phyloP scores from a whole-genome alignment of 92 coral and sea anemone species.

The Epizoanthus rinbou region DNA sequence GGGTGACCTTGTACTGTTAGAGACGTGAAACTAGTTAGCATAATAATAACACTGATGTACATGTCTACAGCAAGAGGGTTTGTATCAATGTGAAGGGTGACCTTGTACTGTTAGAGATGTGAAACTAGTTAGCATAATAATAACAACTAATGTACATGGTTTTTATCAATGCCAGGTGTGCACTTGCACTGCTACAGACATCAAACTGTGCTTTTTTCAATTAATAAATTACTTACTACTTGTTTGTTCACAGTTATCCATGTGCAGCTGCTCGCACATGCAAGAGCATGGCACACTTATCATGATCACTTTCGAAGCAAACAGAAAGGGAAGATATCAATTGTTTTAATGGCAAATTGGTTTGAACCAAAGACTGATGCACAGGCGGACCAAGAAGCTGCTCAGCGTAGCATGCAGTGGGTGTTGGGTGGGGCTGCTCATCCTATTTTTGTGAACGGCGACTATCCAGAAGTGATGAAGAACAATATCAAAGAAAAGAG shows the following conservation, averaged over 20 bases:
- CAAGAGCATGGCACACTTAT: slow-evolving; percentile 39
- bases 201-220: too few relatives aligned
- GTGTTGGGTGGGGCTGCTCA: slow-evolving; percentile 32
- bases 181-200: too few relatives aligned
- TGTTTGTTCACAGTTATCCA: slow-evolving; percentile 7
- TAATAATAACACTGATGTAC: too few relatives aligned
- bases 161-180: too few relatives aligned
- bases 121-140: too few relatives aligned
- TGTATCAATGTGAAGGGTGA: too few relatives aligned
- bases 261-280: slow-evolving; percentile 27
- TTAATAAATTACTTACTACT: too few relatives aligned
- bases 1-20: too few relatives aligned
- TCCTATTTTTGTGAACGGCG: slow-evolving; percentile 46
- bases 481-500: slow-evolving; percentile 31
- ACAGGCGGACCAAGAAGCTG: slow-evolving; percentile 28
- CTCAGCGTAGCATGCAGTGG: slow-evolving; percentile 26
- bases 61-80: too few relatives aligned
- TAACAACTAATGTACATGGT: too few relatives aligned
- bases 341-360: slow-evolving; percentile 20
- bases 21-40: too few relatives aligned
- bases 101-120: too few relatives aligned
- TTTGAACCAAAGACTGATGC: slow-evolving; percentile 18
- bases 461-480: slow-evolving; percentile 48
- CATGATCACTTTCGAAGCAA: slow-evolving; percentile 34
- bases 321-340: slow-evolving; percentile 36